phyloP scores from a whole-genome alignment of 2,113 vertebrate species.

The Chaetorhynchus papuensis region DNA sequence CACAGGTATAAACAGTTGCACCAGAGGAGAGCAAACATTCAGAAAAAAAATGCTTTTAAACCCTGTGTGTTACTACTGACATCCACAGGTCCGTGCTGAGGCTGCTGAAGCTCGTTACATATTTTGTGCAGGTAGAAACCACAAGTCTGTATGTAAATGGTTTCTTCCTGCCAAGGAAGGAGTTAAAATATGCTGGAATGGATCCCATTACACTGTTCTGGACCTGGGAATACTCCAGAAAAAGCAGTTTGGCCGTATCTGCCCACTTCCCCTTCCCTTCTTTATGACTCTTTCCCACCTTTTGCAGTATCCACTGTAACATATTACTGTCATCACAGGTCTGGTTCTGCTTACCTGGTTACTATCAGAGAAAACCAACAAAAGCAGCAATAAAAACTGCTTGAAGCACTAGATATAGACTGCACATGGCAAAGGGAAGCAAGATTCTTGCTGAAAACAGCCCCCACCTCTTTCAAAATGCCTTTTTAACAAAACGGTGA shows the following conservation, averaged over 20 bases:
- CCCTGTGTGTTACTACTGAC: neutral
- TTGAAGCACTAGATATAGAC: neutral
- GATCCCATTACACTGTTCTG: neutral
- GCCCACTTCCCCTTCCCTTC: neutral
- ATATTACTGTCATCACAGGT: neutral
- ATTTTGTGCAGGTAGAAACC: neutral
- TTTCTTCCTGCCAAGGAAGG: neutral
- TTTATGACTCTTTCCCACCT: neutral
- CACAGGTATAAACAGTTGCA: neutral
- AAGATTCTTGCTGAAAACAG: neutral
- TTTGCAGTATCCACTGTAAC: neutral
- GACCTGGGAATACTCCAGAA: neutral
- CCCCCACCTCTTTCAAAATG: neutral
- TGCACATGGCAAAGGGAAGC: neutral
- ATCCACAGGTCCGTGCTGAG: neutral
- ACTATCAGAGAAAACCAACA: neutral
- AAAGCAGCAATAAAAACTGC: neutral
- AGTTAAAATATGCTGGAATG: neutral
- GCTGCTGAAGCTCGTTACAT: neutral
- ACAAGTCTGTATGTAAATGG: rapidly evolving
- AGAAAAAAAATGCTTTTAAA: neutral
- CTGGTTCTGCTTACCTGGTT: neutral
- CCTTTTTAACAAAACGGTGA: neutral
- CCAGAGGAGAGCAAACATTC: neutral
- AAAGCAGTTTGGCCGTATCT: neutral